Conservation (phyloP, 2,888 invertebrate genomes). For the Cenopis cana region DNA sequence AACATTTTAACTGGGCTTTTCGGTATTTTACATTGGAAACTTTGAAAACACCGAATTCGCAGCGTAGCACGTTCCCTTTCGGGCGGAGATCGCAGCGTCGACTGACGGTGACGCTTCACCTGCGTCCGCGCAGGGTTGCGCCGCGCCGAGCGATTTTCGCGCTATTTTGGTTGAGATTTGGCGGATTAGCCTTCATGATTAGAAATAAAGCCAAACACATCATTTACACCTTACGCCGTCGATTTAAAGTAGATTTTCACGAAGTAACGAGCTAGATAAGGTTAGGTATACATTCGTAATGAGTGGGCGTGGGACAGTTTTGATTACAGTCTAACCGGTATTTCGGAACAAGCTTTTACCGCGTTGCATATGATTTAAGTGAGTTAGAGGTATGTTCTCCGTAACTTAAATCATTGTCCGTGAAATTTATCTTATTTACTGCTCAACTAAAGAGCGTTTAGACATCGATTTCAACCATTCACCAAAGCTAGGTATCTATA, state of each 20-base stretch:
- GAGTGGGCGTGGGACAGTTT: conserved; percentile 41
- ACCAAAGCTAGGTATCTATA: no score
- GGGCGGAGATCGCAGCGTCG: conserved; percentile 79
- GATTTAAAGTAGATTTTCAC: conserved; percentile 7
- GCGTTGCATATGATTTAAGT: conserved; percentile 22
- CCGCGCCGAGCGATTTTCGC: conserved; percentile 76
- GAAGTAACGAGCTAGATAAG: background rate
- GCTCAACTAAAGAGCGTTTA: background rate
- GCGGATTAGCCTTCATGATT: conserved; percentile 81
- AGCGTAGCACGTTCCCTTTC: conserved; percentile 78
- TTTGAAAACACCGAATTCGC: conserved; percentile 74
- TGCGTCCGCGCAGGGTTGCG: conserved; percentile 60
- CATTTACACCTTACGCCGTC: conserved; percentile 3
- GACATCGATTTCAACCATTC: background rate
- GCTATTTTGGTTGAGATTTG: conserved; percentile 84
- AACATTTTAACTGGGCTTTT: conserved; percentile 18
- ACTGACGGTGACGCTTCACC: conserved; percentile 83
- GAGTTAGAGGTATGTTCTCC: background rate
- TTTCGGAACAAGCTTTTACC: conserved; percentile 28
- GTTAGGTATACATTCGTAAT: background rate
- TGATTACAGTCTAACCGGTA: conserved; percentile 36
- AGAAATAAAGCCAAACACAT: conserved; percentile 53
- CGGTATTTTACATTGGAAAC: conserved; percentile 27
- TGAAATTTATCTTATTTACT: background rate
- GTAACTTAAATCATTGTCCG: background rate